Conservation (phyloP, 2,113 vertebrate genomes). For the Apistogramma diplotaenia region DNA sequence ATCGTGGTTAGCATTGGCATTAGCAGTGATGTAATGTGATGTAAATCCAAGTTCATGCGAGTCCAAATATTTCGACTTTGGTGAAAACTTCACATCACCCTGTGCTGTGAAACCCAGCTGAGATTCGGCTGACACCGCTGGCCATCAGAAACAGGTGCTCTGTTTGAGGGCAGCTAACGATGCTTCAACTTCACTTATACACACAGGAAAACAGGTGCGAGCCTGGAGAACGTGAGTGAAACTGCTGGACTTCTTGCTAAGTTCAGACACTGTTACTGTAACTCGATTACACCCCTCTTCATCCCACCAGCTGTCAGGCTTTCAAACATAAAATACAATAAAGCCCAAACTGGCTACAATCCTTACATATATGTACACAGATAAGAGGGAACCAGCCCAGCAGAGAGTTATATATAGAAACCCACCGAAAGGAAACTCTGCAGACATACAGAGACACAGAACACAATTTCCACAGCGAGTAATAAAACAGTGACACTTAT, state of each 20-base stretch:
- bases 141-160: accelerated
- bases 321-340: background rate
- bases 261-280: background rate
- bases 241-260: background rate
- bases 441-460: background rate
- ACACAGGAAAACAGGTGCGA: accelerated
- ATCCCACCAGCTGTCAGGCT: background rate
- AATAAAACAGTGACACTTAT: background rate
- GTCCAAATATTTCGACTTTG: background rate
- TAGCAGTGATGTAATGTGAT: background rate
- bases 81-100: background rate
- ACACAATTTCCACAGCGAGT: background rate
- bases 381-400: background rate
- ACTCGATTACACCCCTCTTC: background rate
- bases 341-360: background rate
- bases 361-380: background rate
- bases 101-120: background rate
- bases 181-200: background rate
- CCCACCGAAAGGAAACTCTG: background rate
- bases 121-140: background rate
- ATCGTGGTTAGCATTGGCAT: background rate
- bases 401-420: background rate
- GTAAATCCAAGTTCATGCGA: background rate
- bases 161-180: background rate
- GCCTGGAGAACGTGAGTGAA: background rate